Base-by-base conservation (phyloP, 2,888 invertebrate species). In the Eremobia ochroleuca region DNA sequence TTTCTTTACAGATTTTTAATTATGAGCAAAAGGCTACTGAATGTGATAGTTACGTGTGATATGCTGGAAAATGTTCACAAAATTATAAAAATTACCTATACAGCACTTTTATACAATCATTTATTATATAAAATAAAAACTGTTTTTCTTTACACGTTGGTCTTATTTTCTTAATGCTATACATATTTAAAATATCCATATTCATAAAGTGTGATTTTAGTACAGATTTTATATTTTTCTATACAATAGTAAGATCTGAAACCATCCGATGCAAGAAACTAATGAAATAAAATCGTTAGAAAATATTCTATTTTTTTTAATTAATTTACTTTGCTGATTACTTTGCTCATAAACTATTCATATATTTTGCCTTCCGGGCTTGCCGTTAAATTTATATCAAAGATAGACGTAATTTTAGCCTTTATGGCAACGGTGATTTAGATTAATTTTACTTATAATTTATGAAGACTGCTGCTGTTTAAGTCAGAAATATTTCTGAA, bases 311-410 rank as follows among this genome's bases (percentile, higher is more conserved):
- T 58, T 66, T 40, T 21, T 67, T 69, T 70, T 68, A 52, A 55
- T 67, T 58, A 73, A 78, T 73, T n/a, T n/a, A n/a, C n/a, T n/a
- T n/a, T n/a, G n/a, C n/a, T 69, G 46, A 77, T 79, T 67, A 75
- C 71, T 73, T 90, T 92, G 91, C 90, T 91, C 91, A 92, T 86
- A 67, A 77, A 82, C 78, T 84, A 87, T 88, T 83, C 28, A 79
- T 71, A 70, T 82, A 82, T 91, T 92, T 92, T 92, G 92, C 92
- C 93, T 83, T 77, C 75, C 75, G 64, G 91, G 91, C 91, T 92
- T 92, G 92, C 92, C 92, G 87, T 88, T 85, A 83, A 77, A 73
- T 76, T 83, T 81, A 82, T 87, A 74, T 85, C 82, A 85, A 86
- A 83, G 82, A 85, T 90, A 86, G 79, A 76, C 62, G 58, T 86